Percentiles rank a stretch among this genome's conserved stretches.
Evolutionary conservation across 2,888 invertebrate species (phyloP).

Genomic region (Eilema caniola): DNA sequence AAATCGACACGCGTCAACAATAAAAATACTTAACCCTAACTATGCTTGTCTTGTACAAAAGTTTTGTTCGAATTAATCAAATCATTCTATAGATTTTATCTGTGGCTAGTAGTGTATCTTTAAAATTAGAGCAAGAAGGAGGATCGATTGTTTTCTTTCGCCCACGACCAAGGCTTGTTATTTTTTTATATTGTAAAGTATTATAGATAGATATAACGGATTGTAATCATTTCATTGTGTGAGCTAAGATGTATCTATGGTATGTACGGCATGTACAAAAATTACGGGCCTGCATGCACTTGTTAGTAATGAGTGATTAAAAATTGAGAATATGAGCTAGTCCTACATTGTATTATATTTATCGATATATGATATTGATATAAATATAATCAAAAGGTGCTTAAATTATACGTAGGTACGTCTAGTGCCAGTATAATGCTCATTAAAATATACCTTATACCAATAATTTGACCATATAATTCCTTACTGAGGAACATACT

Average conservation of each 20-base stretch:
- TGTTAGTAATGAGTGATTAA: neutral
- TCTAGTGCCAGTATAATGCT: no score
- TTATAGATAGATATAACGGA: slow-evolving; percentile 83
- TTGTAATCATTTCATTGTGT: slow-evolving; percentile 86
- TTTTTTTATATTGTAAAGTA: slow-evolving; percentile 72
- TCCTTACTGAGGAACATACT: no score
- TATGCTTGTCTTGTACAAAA: slow-evolving; percentile 71
- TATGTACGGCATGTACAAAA: slow-evolving; percentile 54
- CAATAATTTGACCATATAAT: no score
- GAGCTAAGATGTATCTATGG: slow-evolving; percentile 77
- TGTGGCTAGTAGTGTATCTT: slow-evolving; percentile 71
- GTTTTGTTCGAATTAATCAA: slow-evolving; percentile 85
- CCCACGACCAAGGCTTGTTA: slow-evolving; percentile 77
- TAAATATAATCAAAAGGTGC: no score
- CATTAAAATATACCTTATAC: no score
- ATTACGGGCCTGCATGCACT: slow-evolving; percentile 48
- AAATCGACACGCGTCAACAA: slow-evolving; percentile 85
- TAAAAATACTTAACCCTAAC: slow-evolving; percentile 80
- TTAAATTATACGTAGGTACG: no score
- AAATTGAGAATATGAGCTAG: neutral
- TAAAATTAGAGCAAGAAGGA: slow-evolving; percentile 85
- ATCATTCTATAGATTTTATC: slow-evolving; percentile 80
- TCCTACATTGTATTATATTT: neutral
- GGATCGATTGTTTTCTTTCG: slow-evolving; percentile 84
- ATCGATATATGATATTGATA: no score